Evolutionary conservation across 1,140 invertebrate genomes (phyloP).

Genomic region (Drosophila nebulosa): DNA sequence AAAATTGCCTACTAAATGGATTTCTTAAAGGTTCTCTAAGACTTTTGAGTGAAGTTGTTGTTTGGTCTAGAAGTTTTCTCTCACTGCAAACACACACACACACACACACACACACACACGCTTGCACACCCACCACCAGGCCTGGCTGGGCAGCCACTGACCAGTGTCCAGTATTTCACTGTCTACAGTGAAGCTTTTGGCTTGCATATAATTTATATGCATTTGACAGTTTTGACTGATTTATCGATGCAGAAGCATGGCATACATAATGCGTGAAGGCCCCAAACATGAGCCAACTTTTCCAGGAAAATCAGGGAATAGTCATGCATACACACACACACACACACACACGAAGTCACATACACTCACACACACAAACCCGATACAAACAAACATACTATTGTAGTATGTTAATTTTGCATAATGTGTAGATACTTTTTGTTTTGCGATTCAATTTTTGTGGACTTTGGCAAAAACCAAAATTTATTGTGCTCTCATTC

Average conservation of each 20-base stretch:
- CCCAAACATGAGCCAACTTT: conserved; percentile 39
- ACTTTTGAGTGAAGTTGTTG: not conserved
- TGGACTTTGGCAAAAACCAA: not conserved
- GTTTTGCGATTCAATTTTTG: conserved; percentile 30
- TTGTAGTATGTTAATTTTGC: conserved; percentile 51
- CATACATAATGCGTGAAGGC: conserved; percentile 71
- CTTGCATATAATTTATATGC: conserved; percentile 78
- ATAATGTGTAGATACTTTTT: conserved; percentile 48
- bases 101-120: conserved; percentile 21
- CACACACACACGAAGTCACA: not conserved
- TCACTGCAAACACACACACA: not conserved
- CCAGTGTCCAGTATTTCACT: conserved; percentile 31
- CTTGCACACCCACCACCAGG: not conserved
- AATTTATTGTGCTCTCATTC: conserved; percentile 3
- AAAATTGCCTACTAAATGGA: not conserved
- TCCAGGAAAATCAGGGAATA: conserved; percentile 68
- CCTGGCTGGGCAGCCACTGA: conserved; percentile 5
- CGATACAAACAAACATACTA: conserved; percentile 11
- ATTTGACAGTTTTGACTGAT: conserved; percentile 79
- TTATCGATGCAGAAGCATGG: conserved; percentile 76
- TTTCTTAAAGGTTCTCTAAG: not conserved
- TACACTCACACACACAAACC: not conserved
- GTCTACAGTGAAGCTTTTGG: conserved; percentile 45
- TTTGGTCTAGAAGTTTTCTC: not conserved
- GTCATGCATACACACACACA: conserved; percentile 52